Percentiles rank a stretch among this genome's conserved stretches.
phyloP scores from a whole-genome alignment of 2,113 vertebrate genomes.

The Siphamia tubifer region DNA sequence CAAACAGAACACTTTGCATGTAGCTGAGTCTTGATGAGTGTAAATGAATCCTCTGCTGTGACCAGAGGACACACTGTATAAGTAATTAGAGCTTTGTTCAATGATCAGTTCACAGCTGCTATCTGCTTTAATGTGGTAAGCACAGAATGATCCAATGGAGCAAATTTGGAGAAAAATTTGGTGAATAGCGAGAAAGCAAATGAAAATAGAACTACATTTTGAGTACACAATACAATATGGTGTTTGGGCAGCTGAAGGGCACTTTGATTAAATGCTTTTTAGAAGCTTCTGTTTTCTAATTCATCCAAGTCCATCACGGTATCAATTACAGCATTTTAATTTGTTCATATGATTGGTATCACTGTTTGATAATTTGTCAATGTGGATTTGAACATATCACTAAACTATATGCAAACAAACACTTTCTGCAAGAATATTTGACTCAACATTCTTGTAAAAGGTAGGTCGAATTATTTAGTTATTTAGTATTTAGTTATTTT shows the following conservation, averaged over 20 bases:
- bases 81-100: conserved; percentile 30
- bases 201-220: background rate
- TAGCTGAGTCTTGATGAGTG: conserved; percentile 27
- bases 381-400: too few species aligned
- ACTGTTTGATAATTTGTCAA: too few species aligned
- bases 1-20: background rate
- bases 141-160: background rate
- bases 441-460: too few species aligned
- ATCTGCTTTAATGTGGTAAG: background rate
- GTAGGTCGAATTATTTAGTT: too few species aligned
- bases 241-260: background rate
- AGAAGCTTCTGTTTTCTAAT: background rate
- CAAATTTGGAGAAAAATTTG: too few species aligned
- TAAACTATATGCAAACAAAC: too few species aligned
- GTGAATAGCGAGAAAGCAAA: too few species aligned
- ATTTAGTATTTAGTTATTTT: too few species aligned
- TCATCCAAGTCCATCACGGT: background rate
- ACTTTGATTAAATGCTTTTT: background rate
- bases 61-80: conserved; percentile 21
- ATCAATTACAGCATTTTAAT: background rate
- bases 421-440: too few species aligned
- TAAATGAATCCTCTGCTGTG: conserved; percentile 27
- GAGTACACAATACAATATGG: background rate
- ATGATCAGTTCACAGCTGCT: conserved; percentile 3
- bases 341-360: background rate